Percentiles rank a stretch among this genome's conserved stretches.
phyloP scores from a whole-genome alignment of 2,113 vertebrate genomes.

The Amazona guildingii region DNA sequence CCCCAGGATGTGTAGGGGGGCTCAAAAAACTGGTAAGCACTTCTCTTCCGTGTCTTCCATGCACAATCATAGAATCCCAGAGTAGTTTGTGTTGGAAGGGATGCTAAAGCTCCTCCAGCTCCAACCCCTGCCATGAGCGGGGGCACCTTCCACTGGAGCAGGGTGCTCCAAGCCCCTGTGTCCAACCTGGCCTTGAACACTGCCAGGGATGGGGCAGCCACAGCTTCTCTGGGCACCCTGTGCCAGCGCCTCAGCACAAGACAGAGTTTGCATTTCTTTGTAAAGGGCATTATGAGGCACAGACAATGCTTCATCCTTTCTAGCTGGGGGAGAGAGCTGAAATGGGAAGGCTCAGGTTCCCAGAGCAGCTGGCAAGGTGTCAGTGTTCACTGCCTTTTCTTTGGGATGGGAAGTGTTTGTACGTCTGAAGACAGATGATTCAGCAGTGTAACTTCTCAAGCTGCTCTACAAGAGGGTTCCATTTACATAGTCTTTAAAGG shows the following conservation, averaged over 20 bases:
- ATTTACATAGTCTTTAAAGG: not conserved
- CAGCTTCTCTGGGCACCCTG: not conserved
- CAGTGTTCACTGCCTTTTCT: not conserved
- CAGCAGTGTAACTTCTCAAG: not conserved
- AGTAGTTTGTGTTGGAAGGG: not conserved
- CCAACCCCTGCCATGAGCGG: not conserved
- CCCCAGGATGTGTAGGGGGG: not conserved
- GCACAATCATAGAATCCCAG: not conserved
- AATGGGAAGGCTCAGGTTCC: not conserved
- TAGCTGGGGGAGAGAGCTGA: not conserved
- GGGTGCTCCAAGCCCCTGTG: too few species aligned
- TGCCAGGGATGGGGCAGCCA: not conserved
- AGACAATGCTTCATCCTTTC: not conserved
- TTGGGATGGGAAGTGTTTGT: not conserved
- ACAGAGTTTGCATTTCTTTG: not conserved
- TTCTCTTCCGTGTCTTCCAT: not conserved
- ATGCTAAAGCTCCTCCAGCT: not conserved
- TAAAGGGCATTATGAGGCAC: not conserved
- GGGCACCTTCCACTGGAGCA: too few species aligned
- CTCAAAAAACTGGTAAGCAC: not conserved
- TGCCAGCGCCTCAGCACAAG: not conserved
- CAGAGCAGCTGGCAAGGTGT: not conserved
- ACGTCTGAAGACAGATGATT: not conserved
- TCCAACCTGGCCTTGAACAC: too few species aligned
- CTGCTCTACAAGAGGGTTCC: not conserved